These are phyloP conservation scores for Philaenus spumarius DNA, from an alignment of 1,140 invertebrate genomes.

Conservation along the genomic window DNA sequence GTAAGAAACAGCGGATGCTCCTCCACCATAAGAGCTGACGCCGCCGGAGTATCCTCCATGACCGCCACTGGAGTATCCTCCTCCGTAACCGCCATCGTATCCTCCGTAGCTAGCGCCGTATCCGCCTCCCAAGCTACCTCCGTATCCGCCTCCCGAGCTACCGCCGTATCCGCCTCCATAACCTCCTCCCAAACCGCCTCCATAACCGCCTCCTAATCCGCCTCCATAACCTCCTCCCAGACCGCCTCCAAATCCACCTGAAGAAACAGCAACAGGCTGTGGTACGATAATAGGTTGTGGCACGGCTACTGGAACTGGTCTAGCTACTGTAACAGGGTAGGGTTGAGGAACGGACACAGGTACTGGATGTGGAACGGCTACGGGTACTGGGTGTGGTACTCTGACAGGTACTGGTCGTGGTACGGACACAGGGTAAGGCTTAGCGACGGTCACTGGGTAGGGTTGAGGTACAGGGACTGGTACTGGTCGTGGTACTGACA, in stretches of 20 bases:
- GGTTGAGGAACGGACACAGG: conserved; percentile 22
- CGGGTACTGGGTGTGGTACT: conserved; percentile 25
- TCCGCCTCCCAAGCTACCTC: neutral
- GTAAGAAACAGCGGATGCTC: neutral
- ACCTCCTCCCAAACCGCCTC: neutral
- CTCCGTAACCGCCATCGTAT: neutral
- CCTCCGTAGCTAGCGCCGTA: neutral
- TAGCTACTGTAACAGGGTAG: conserved; percentile 24
- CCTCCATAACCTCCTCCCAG: no score
- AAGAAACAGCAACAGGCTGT: conserved; percentile 50
- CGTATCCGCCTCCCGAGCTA: neutral
- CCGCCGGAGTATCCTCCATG: conserved; percentile 1
- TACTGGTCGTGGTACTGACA: conserved; percentile 24
- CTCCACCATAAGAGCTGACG: neutral
- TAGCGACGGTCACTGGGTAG: conserved; percentile 19
- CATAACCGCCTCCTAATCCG: conserved; percentile 2
- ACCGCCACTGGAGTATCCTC: neutral
- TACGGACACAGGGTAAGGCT: conserved; percentile 18
- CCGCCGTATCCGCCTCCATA: neutral
- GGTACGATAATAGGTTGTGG: conserved; percentile 43
- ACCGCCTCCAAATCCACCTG: neutral
- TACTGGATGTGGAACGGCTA: conserved; percentile 16
- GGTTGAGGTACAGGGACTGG: conserved; percentile 27
- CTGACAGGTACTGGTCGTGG: conserved; percentile 22
- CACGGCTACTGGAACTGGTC: conserved; percentile 12